Conservation (phyloP, 1,140 invertebrate genomes). For the Cataglyphis hispanica region DNA sequence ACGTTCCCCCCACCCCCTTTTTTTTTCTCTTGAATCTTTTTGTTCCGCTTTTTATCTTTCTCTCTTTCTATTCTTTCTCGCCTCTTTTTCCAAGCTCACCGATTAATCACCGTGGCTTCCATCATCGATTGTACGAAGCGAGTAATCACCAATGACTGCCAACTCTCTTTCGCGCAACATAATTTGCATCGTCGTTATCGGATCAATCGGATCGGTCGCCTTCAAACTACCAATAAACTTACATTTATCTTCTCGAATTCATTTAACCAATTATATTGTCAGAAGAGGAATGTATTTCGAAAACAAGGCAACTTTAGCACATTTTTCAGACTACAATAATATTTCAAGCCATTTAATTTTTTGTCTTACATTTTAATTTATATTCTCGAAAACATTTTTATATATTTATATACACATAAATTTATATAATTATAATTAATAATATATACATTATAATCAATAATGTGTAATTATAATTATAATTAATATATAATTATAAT, state of each 20-base stretch:
- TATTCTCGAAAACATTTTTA: neutral
- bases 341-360: neutral
- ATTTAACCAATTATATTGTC: neutral
- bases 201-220: neutral
- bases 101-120: slow-evolving; percentile 30
- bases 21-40: neutral
- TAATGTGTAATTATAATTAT: too few relatives aligned
- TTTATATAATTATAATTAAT: too few relatives aligned
- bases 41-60: neutral
- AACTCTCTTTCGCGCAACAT: slow-evolving; percentile 19
- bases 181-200: slow-evolving; percentile 32
- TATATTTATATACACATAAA: too few relatives aligned
- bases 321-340: neutral
- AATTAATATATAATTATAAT: too few relatives aligned
- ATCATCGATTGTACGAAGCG: slow-evolving; percentile 39
- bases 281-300: neutral
- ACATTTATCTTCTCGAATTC: slow-evolving; percentile 17
- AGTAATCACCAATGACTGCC: slow-evolving; percentile 40
- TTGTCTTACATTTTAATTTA: neutral
- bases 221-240: neutral
- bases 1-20: too few relatives aligned
- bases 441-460: too few relatives aligned
- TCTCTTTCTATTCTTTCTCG: neutral
- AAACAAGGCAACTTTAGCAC: neutral
- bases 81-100: slow-evolving; percentile 31